phyloP scores from a whole-genome alignment of 2,888 invertebrate species.

The Cryptocephalus primarius region DNA sequence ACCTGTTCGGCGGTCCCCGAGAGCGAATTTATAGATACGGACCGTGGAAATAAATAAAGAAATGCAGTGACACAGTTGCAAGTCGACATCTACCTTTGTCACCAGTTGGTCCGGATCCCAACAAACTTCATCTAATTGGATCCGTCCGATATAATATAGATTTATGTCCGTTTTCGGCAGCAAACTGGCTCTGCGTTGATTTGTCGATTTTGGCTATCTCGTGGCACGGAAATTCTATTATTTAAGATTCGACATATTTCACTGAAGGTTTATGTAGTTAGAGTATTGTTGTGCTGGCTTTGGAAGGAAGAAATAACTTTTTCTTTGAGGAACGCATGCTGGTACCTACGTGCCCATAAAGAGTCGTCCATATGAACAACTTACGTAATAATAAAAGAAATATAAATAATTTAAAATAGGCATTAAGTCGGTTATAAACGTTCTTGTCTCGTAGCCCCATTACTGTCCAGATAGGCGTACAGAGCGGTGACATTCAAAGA shows the following conservation, averaged over 20 bases:
- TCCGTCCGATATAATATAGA: conserved; percentile 36
- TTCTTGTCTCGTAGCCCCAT: conserved; percentile 31
- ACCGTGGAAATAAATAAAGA: background rate
- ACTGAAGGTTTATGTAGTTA: too few species aligned
- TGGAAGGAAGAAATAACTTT: too few species aligned
- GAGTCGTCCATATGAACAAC: too few species aligned
- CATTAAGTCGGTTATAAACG: conserved; percentile 30
- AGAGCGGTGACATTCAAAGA: conserved; percentile 33
- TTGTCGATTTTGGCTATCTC: conserved; percentile 23
- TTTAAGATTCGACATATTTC: background rate
- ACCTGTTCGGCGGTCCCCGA: too few species aligned
- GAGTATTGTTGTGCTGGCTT: too few species aligned
- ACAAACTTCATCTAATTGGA: conserved; percentile 36
- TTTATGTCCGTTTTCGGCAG: conserved; percentile 34
- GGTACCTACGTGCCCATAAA: too few species aligned
- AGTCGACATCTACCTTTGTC: conserved; percentile 20
- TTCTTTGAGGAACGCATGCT: too few species aligned
- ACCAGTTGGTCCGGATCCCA: conserved; percentile 25
- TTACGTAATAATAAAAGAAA: conserved; percentile 5
- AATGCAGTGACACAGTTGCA: conserved; percentile 1
- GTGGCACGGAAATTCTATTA: conserved; percentile 4
- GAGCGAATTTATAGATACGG: too few species aligned
- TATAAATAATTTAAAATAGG: conserved; percentile 23
- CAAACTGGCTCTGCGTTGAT: conserved; percentile 31
- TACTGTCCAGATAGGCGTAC: conserved; percentile 31